These are phyloP conservation scores for Nomada goodeniana DNA, from an alignment of 2,888 invertebrate genomes.

Conservation along the genomic window DNA sequence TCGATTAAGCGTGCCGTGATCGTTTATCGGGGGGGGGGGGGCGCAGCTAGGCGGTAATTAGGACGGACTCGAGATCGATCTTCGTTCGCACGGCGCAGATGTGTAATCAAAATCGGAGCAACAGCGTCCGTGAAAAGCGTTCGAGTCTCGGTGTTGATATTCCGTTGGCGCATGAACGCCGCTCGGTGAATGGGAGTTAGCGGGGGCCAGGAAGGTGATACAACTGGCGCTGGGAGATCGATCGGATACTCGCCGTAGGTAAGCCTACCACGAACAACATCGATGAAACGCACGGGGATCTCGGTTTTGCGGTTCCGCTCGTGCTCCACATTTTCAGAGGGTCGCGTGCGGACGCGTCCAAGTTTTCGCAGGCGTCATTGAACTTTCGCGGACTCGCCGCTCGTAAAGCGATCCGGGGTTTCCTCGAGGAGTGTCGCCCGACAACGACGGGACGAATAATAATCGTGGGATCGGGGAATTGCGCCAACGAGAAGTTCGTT, in stretches of 20 bases:
- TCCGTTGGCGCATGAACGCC: slow-evolving; percentile 75
- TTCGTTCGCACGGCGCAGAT: slow-evolving; percentile 40
- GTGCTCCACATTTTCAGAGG: slow-evolving; percentile 66
- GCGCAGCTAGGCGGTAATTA: not conserved
- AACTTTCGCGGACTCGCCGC: slow-evolving; percentile 59
- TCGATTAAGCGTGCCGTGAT: not conserved
- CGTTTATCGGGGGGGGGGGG: not conserved
- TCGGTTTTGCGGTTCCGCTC: slow-evolving; percentile 31
- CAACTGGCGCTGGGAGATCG: slow-evolving; percentile 72
- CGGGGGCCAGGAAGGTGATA: slow-evolving; percentile 59
- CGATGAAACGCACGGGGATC: slow-evolving; percentile 60
- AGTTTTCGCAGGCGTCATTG: slow-evolving; percentile 68
- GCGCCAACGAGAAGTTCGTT: not conserved
- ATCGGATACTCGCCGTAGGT: slow-evolving; percentile 72
- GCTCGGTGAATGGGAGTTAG: slow-evolving; percentile 66
- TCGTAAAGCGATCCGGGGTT: not conserved
- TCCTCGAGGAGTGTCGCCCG: not conserved
- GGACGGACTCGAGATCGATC: slow-evolving; percentile 49
- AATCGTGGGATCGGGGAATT: too few species aligned
- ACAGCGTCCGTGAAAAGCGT: slow-evolving; percentile 74
- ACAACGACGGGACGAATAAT: not conserved
- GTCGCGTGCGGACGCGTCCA: slow-evolving; percentile 3
- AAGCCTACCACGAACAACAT: slow-evolving; percentile 64
- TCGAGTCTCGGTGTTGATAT: slow-evolving; percentile 78
- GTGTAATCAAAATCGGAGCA: slow-evolving; percentile 64